Conservation (phyloP, 2,797 vertebrate species). For the Myripristis murdjan region DNA sequence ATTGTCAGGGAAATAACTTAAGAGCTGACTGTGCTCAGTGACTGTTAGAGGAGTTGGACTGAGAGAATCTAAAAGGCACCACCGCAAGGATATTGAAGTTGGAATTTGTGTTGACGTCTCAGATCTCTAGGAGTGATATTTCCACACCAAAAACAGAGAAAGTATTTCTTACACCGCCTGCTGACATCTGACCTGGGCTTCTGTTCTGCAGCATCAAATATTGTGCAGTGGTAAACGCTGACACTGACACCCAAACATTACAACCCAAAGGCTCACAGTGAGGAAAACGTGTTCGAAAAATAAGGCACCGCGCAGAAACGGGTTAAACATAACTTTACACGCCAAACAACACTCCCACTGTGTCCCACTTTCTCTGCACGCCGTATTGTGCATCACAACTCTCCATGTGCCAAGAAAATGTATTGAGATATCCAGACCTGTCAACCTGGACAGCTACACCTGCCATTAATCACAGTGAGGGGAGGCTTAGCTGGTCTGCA, state of each 20-base stretch:
- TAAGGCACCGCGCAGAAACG: conserved; percentile 12
- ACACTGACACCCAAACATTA: neutral
- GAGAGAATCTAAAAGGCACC: conserved; percentile 23
- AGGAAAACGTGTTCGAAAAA: neutral
- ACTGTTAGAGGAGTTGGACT: neutral
- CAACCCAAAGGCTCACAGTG: neutral
- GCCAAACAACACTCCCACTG: neutral
- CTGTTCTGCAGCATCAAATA: neutral
- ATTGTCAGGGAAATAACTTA: conserved; percentile 2
- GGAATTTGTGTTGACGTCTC: conserved; percentile 19
- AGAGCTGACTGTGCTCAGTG: conserved; percentile 14
- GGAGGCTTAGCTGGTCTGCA: conserved; percentile 7
- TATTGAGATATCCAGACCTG: conserved; percentile 43
- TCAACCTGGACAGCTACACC: conserved; percentile 36
- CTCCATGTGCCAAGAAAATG: conserved; percentile 9
- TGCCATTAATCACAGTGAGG: conserved; percentile 25
- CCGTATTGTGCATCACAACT: conserved; percentile 11
- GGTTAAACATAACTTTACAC: conserved; percentile 8
- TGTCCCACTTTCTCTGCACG: neutral
- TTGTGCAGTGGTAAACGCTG: neutral
- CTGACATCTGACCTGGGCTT: too few relatives aligned
- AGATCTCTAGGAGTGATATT: too few relatives aligned
- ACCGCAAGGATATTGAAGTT: neutral
- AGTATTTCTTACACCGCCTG: too few relatives aligned
- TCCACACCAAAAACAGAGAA: too few relatives aligned